These are phyloP conservation scores for Bagarius yarrelli DNA, from an alignment of 2,113 vertebrate species.

Conservation along the genomic window DNA sequence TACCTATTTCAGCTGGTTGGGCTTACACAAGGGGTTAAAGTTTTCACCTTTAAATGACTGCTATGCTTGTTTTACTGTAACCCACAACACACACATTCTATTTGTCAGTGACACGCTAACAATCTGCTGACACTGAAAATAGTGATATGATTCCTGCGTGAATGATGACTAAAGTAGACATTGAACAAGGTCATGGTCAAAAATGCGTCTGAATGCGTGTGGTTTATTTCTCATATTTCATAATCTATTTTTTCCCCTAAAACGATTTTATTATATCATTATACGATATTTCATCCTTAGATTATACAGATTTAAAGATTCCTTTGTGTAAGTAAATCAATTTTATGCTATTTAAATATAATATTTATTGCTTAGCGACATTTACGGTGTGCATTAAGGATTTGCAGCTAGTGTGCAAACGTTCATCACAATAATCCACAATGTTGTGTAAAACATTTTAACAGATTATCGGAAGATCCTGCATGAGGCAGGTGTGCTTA, in stretches of 20 bases:
- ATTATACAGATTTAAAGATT: neutral
- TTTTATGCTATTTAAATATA: neutral
- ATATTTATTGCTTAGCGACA: neutral
- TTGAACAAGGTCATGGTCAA: constrained; percentile 5
- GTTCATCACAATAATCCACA: neutral
- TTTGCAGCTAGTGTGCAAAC: no score
- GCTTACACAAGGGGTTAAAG: constrained; percentile 11
- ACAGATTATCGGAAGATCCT: constrained; percentile 10
- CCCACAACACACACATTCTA: constrained; percentile 61
- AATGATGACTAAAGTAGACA: neutral
- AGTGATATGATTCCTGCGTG: constrained; percentile 47
- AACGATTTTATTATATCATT: no score
- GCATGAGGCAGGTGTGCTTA: constrained; percentile 34
- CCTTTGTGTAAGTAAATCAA: neutral
- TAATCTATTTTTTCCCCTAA: no score
- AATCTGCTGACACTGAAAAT: constrained; percentile 69
- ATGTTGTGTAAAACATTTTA: neutral
- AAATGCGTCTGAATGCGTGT: neutral
- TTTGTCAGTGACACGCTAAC: constrained; percentile 66
- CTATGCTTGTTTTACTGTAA: constrained; percentile 61
- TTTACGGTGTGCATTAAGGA: neutral
- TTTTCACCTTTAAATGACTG: constrained; percentile 49
- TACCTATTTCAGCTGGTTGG: neutral
- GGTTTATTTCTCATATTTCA: neutral
- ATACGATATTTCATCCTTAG: neutral